Base-by-base conservation (phyloP, 64 coral and sea anemone species). In the Montipora sp. region DNA sequence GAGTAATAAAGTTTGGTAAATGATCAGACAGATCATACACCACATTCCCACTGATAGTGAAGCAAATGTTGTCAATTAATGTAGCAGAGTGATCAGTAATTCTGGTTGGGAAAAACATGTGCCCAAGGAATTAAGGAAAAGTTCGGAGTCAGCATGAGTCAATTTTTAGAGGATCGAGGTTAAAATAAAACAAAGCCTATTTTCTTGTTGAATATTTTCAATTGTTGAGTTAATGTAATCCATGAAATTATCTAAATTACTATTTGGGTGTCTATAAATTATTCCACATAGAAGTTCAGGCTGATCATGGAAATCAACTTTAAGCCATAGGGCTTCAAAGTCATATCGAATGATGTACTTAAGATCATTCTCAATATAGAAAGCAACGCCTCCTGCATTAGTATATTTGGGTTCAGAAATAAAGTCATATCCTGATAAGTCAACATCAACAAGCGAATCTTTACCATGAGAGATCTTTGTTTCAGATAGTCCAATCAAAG, bases 401-500 rank as follows among this genome's bases (percentile, higher is more conserved):
- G 53, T 5, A 57, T 57, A 11, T 7, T 11, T 57, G 6, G 53
- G 7, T 57, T 57, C 53, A 57, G 53, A 92, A 84, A 83, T 67
- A 75, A 92, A 75, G 43, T 21, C 70, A 75, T 83, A 91, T 59
- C 66, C 79, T 81, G 89, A 65, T 68, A 83, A 79, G 66, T 66
- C 73, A 83, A 36, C 81, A 51, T 77, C 83, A 51, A 84, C 50
- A 24, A 84, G 13, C 81, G 53, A 80, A 60, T 92, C 80, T 92
- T 92, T 92, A 84, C 75, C 49, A 84, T 92, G 67, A 72, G 73
- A 65, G 58, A 91, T 83, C 21, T 79, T 87, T 60, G 74, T 93
- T 92, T 93, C 91, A 47, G 82, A 93, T 77, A 93, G 46, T 46
- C 83, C 90, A 87, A 87, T 92, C 74, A 92, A 48, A 47, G 15